Evolutionary conservation across 2,888 invertebrate genomes (phyloP).

Genomic region (Hedychridium roseum): DNA sequence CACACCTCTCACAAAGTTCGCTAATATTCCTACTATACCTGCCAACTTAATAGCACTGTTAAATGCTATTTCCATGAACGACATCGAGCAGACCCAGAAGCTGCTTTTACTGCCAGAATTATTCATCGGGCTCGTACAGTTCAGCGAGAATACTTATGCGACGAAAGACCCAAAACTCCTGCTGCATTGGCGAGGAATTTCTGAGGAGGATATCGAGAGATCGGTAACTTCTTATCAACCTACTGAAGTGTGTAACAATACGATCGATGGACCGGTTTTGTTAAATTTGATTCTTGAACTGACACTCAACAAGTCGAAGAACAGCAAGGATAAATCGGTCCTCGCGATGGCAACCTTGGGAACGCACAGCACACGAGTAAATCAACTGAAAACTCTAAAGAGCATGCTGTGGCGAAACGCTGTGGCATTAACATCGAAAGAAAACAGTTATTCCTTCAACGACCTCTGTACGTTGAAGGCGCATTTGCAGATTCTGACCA

Average conservation of each 20-base stretch:
- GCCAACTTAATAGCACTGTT: conserved; percentile 43
- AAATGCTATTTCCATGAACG: conserved; percentile 21
- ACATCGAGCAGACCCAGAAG: background rate
- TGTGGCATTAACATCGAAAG: conserved; percentile 64
- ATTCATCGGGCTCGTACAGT: conserved; percentile 35
- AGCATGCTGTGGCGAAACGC: conserved; percentile 72
- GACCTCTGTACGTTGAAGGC: conserved; percentile 41
- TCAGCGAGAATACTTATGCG: conserved; percentile 38
- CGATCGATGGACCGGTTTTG: conserved; percentile 34
- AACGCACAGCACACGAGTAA: conserved; percentile 65
- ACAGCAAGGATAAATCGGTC: conserved; percentile 23
- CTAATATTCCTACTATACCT: conserved; percentile 49
- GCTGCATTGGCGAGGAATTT: conserved; percentile 34
- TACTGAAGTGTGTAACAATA: conserved; percentile 1
- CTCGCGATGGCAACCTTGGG: conserved; percentile 64
- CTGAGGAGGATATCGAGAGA: conserved; percentile 13
- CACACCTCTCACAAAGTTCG: conserved; percentile 23
- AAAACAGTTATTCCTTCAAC: conserved; percentile 59
- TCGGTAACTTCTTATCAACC: background rate
- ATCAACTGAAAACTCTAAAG: conserved; percentile 66
- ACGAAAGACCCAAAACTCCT: conserved; percentile 32
- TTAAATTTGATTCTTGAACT: conserved; percentile 41
- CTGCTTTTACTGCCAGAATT: conserved; percentile 34
- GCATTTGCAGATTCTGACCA: conserved; percentile 29
- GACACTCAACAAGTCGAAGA: conserved; percentile 33